phyloP scores from a whole-genome alignment of 1,140 invertebrate species.

The Lasioglossum baleicum region DNA sequence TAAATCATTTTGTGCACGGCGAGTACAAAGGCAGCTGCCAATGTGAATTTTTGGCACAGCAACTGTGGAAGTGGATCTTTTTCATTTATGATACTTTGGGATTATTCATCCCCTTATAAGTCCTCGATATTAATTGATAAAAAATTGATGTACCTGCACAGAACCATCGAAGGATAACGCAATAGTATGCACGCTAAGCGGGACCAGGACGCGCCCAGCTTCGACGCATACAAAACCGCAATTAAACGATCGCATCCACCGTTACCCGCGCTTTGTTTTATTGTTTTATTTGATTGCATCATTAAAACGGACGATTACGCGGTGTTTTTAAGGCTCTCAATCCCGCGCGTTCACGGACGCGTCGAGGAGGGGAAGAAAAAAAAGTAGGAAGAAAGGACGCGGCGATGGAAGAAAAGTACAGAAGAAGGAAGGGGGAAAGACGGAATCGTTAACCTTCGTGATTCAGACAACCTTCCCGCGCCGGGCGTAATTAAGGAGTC shows the following conservation, averaged over 20 bases:
- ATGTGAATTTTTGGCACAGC: too few relatives aligned
- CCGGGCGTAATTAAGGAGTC: conserved; percentile 22
- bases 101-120: too few relatives aligned
- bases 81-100: too few relatives aligned
- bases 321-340: background rate
- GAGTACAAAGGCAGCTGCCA: too few relatives aligned
- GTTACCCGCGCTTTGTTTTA: background rate
- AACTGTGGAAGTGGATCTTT: too few relatives aligned
- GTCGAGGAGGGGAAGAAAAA: background rate
- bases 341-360: background rate
- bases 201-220: background rate
- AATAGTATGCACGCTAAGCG: background rate
- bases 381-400: background rate
- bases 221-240: background rate
- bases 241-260: background rate
- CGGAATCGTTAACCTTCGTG: conserved; percentile 19
- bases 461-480: conserved; percentile 24
- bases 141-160: too few relatives aligned
- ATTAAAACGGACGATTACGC: background rate
- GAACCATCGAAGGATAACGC: too few relatives aligned
- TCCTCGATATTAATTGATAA: too few relatives aligned
- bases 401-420: background rate
- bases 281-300: background rate
- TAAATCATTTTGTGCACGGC: too few relatives aligned
- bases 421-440: conserved; percentile 1